Evolutionary conservation across 2,797 vertebrate species (phyloP), one percentile per base, ranked within the genome.

Genomic region (Alexandromys oeconomus): DNA sequence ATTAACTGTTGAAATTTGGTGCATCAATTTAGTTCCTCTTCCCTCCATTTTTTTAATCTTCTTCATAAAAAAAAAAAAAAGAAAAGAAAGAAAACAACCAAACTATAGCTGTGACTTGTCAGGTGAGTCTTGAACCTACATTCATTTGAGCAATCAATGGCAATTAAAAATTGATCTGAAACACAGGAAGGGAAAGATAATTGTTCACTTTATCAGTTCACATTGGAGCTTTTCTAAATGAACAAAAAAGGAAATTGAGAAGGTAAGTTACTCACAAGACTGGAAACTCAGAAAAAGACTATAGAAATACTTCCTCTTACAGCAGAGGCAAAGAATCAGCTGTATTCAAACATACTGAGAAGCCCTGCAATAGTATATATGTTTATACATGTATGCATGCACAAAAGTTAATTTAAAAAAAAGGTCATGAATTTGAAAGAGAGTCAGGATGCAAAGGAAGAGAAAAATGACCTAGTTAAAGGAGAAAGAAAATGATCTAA

Each of bases 171-270:
- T 59, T 85, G 5, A 77, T 78, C 79, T 74, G 11, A 89, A 78
- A 51, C 4, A 78, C 6, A 61, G 15, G 37, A 29, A 27, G 46
- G 37, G 78, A 76, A 37, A 51, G 4, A 63, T 34, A 51, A 27
- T 57, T 59, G 3, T 69, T 91, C 14, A 94, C 51, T 74, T 94
- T 84, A 79, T 78, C 77, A 77, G 71, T 48, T n/a, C 48, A n/a
- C 82, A 48, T 46, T 69, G 27, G 4, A 40, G 29, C 77, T 77
- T 89, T 95, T 87, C n/a, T n/a, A 93, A 87, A 93, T 73, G 61
- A 82, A 77, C 81, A 34, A 77, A 77, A 23, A 23, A 7, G 19
- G 57, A 1, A 1, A 0, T 77, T 79, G 57, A 92, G 71, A 25
- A 86, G 57, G 27, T 15, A 9, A 77, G 54, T 65, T 88, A 48